These are phyloP conservation scores for Ictalurus furcatus DNA, from an alignment of 2,113 vertebrate genomes.

Conservation along the genomic window DNA sequence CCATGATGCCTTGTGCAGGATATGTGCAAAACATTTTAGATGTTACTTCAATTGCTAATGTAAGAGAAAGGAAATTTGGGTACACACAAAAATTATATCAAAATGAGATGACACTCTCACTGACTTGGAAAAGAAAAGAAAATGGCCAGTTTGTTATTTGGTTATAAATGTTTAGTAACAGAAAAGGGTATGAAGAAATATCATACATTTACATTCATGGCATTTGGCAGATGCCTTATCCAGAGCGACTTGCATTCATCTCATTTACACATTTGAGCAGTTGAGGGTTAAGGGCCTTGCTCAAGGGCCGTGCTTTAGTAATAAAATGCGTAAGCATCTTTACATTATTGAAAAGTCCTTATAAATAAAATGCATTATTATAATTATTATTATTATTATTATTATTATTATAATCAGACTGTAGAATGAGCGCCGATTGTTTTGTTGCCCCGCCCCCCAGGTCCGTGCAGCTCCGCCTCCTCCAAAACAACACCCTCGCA, in stretches of 20 bases:
- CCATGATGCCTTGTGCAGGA: neutral
- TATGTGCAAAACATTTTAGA: neutral
- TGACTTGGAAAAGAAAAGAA: neutral
- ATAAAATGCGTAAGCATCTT: neutral
- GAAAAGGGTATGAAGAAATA: neutral
- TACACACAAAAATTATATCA: neutral
- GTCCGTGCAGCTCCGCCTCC: conserved; percentile 95
- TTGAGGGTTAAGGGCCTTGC: no score
- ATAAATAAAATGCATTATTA: neutral
- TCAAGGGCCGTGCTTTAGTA: neutral
- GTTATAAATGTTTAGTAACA: neutral
- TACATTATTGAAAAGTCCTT: neutral
- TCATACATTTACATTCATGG: neutral
- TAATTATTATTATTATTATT: neutral
- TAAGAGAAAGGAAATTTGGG: neutral
- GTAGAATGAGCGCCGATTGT: neutral
- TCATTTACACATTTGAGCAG: no score
- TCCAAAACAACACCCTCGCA: conserved; percentile 86
- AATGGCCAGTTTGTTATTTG: neutral
- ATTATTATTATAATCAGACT: neutral
- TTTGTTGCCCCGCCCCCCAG: conserved; percentile 65
- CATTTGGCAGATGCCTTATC: no score
- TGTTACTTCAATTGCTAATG: neutral
- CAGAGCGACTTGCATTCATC: no score
- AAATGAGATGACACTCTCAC: neutral